These are phyloP conservation scores for Deroplatys truncata DNA, from an alignment of 2,888 invertebrate genomes.

Conservation along the genomic window DNA sequence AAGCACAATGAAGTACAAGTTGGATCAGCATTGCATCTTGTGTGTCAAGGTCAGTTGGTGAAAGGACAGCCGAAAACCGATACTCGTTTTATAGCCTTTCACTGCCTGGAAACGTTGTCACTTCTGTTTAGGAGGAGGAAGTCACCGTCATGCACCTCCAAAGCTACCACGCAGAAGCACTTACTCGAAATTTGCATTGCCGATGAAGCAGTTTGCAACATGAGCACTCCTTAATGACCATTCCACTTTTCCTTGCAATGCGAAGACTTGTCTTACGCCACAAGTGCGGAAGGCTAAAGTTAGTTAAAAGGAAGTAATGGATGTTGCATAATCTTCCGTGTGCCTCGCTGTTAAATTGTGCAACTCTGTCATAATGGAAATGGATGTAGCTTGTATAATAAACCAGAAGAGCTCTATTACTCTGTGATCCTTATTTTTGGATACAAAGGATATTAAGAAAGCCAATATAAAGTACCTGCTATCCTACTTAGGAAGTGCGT, in stretches of 20 bases:
- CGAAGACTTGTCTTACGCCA: neutral
- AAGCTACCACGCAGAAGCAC: neutral
- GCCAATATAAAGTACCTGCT: too few species aligned
- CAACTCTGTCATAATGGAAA: too few species aligned
- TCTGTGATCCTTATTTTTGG: too few species aligned
- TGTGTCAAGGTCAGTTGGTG: neutral
- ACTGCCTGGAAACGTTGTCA: neutral
- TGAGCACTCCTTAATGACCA: neutral
- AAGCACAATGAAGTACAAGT: too few species aligned
- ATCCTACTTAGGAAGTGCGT: too few species aligned
- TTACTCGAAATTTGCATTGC: neutral
- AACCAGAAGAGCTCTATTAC: too few species aligned
- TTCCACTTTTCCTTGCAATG: neutral
- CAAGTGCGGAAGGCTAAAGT: neutral
- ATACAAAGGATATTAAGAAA: too few species aligned
- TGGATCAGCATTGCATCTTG: neutral
- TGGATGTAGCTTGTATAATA: too few species aligned
- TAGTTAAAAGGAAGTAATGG: neutral
- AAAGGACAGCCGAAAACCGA: neutral
- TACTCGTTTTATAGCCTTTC: neutral
- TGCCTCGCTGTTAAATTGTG: too few species aligned
- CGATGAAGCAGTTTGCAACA: neutral
- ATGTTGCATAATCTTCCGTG: neutral
- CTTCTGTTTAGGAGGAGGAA: neutral
- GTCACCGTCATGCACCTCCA: neutral